Percentiles rank a stretch among this genome's conserved stretches.
Evolutionary conservation across 2,797 vertebrate species (phyloP).

Genomic region (Delichon dasypus): DNA sequence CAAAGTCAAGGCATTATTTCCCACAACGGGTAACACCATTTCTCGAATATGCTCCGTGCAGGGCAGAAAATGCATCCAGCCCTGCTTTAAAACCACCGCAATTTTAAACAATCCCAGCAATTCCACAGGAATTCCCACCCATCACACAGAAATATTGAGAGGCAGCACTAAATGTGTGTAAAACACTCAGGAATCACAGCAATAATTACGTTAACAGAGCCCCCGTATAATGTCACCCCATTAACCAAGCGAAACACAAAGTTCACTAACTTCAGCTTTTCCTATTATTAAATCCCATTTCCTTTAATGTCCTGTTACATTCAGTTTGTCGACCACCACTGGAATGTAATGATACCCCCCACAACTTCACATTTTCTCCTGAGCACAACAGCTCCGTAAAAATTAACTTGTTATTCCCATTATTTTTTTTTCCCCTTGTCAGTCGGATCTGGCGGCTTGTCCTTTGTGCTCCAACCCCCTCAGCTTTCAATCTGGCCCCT

Average conservation of each 20-base stretch:
- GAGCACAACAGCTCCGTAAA: not conserved
- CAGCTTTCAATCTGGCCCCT: conserved; percentile 69
- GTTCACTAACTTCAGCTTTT: not conserved
- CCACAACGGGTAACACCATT: not conserved
- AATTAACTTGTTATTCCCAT: not conserved
- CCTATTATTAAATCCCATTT: not conserved
- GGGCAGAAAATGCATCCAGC: not conserved
- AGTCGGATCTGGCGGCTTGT: conserved; percentile 37
- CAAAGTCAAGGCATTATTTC: not conserved
- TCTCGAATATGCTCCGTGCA: fast-evolving
- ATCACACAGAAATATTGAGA: not conserved
- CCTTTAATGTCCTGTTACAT: not conserved
- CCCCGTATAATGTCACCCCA: not conserved
- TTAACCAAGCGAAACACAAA: not conserved
- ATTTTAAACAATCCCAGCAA: not conserved
- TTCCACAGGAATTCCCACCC: not conserved
- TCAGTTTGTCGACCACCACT: not conserved
- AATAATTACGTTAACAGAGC: not conserved
- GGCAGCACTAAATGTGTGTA: not conserved
- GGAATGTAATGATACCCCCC: not conserved
- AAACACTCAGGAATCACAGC: not conserved
- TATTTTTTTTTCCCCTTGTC: not conserved
- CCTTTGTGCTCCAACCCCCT: conserved; percentile 43
- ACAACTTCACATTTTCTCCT: not conserved
- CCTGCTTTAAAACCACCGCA: not conserved